Conservation (phyloP, 2,113 vertebrate species). For the Amazona guildingii region DNA sequence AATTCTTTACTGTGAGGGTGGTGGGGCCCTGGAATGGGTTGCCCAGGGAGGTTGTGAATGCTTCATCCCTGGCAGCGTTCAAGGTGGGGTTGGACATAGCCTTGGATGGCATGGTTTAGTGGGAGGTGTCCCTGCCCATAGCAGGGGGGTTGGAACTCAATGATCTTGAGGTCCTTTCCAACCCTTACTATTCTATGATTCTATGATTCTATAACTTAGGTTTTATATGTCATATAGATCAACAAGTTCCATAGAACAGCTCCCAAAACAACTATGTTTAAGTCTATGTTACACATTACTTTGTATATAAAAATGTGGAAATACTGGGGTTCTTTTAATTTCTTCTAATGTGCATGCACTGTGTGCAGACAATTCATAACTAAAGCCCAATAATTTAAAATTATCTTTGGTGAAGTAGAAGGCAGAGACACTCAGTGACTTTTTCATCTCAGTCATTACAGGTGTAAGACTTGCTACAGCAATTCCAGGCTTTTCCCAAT, state of each 20-base stretch:
- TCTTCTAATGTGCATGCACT: background rate
- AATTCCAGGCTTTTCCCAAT: background rate
- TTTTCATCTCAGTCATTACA: background rate
- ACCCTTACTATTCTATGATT: too few species aligned
- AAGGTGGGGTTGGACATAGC: too few species aligned
- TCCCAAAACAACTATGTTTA: background rate
- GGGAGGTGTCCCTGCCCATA: too few species aligned
- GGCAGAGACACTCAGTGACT: background rate
- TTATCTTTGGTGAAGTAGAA: background rate
- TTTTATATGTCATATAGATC: background rate
- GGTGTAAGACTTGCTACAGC: background rate
- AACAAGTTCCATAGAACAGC: background rate
- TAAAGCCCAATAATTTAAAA: background rate
- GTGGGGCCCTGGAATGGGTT: too few species aligned
- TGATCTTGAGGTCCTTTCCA: too few species aligned
- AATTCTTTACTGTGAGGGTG: too few species aligned
- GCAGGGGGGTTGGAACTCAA: too few species aligned
- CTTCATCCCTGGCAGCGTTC: too few species aligned
- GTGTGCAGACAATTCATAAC: background rate
- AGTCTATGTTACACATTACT: background rate
- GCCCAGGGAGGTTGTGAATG: too few species aligned
- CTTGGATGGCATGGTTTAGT: too few species aligned
- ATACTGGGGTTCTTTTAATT: background rate
- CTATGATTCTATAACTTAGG: background rate
- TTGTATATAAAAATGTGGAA: background rate